phyloP scores from a whole-genome alignment of 2,888 invertebrate genomes.

The Aphodius granarius region DNA sequence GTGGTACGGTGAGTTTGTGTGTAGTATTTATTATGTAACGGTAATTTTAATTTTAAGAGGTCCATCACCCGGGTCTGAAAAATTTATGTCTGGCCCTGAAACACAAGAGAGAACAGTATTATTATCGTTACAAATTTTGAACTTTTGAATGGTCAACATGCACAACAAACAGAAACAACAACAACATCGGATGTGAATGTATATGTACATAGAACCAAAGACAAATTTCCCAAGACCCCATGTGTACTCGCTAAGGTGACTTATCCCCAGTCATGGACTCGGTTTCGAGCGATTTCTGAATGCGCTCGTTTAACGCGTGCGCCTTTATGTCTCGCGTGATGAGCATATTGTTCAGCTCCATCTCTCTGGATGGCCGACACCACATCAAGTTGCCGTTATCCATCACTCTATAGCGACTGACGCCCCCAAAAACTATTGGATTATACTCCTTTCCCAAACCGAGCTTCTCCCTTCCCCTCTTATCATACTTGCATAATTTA shows the following conservation, averaged over 20 bases:
- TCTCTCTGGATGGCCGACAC: slow-evolving; percentile 30
- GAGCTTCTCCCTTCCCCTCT: slow-evolving; percentile 12
- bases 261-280: slow-evolving; percentile 3
- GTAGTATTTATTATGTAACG: slow-evolving; percentile 8
- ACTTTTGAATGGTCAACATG: background rate
- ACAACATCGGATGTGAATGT: background rate
- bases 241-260: slow-evolving; percentile 25
- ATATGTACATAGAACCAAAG: slow-evolving; percentile 27
- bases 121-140: slow-evolving; percentile 9
- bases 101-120: slow-evolving; percentile 36
- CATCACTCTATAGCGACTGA: slow-evolving; percentile 29
- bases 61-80: slow-evolving; percentile 47
- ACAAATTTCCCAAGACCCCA: slow-evolving; percentile 41
- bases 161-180: background rate
- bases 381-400: slow-evolving; percentile 29
- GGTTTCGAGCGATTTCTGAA: background rate
- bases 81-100: slow-evolving; percentile 51
- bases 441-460: slow-evolving; percentile 29
- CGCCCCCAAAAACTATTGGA: slow-evolving; percentile 28
- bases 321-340: slow-evolving; percentile 32
- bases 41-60: slow-evolving; percentile 39
- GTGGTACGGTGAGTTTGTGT: background rate
- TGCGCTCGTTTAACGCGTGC: slow-evolving; percentile 15
- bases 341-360: slow-evolving; percentile 29
- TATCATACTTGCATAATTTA: slow-evolving; percentile 22